Percentiles rank a stretch among this genome's conserved stretches.
These are phyloP conservation scores for Bombus waltoni DNA, from an alignment of 1,140 invertebrate species.

Conservation along the genomic window DNA sequence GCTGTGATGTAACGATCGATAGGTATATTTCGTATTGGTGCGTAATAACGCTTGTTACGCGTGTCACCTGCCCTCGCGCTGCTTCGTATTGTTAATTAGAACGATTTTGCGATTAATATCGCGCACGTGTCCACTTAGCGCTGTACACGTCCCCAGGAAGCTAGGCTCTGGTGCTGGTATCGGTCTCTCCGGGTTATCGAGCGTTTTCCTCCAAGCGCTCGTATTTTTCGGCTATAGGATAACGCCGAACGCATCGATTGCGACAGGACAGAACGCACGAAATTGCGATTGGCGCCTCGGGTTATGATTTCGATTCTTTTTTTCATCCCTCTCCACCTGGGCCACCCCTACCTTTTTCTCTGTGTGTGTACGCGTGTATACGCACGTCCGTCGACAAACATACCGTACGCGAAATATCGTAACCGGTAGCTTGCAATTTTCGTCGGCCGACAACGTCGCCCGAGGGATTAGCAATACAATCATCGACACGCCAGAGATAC, in stretches of 20 bases:
- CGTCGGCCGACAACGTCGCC: conserved; percentile 54
- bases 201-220: background rate
- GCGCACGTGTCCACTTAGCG: background rate
- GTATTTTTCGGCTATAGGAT: conserved; percentile 13
- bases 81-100: conserved; percentile 19
- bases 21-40: background rate
- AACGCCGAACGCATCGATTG: conserved; percentile 24
- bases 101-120: conserved; percentile 30
- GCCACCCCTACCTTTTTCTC: background rate
- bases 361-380: background rate
- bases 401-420: conserved; percentile 61
- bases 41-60: conserved; percentile 4
- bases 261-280: conserved; percentile 40
- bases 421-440: conserved; percentile 65
- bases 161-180: background rate
- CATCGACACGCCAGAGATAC: conserved; percentile 52
- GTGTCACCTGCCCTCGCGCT: background rate
- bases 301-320: conserved; percentile 52
- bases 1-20: background rate
- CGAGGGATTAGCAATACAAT: conserved; percentile 59
- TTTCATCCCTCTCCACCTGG: background rate
- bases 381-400: conserved; percentile 5
- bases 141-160: background rate
- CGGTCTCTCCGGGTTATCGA: background rate
- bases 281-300: conserved; percentile 60